Base-by-base conservation (phyloP, 1,140 invertebrate genomes). In the Meloidogyne chitwoodi region DNA sequence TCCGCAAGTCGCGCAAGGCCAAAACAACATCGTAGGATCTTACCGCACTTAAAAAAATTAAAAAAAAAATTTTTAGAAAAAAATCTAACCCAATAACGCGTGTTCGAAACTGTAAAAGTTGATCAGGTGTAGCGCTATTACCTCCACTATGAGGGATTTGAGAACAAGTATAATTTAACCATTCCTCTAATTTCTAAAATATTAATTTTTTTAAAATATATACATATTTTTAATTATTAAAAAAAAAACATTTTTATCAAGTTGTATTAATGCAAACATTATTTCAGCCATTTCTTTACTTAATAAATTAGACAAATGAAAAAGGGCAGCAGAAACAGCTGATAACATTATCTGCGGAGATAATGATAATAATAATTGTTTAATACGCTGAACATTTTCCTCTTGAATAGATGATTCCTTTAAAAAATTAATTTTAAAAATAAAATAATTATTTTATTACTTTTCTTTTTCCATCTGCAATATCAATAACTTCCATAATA, bases 281-380 rank as follows among this genome's bases (percentile, higher is more conserved):
- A 82, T 68, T 19, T 77, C 74, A n/a, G 78, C 77, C 68, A 82
- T 75, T 64, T 82, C 81, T 64, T 81, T 75, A 56, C 68, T 34
- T 38, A 82, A 29, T n/a, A 66, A 68, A 75, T 62, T 41, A 44
- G 78, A 77, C 1, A 82, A 64, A 74, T 78, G 65, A 66, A 78
- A 78, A 29, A 78, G 31, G 29, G 76, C 77, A 24, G 77, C 77
- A 62, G 34, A 63, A 22, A 78, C 27, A 29, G 68, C n/a, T 11
- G 34, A 44, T 19, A 68, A 70, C 34, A 79, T 67, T 19, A 78
- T 24, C 56, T 78, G 65, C 12, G 77, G 63, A 19, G 79, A 79
- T n/a, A 80, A 71, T 8, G 70, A 48, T 12, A 65, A 29, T 27
- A 79, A 41, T 19, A 77, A n/a, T 75, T 71, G 65, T 31, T 62